phyloP scores from a whole-genome alignment of 2,113 vertebrate species.

The Phylloscopus trochiloides region DNA sequence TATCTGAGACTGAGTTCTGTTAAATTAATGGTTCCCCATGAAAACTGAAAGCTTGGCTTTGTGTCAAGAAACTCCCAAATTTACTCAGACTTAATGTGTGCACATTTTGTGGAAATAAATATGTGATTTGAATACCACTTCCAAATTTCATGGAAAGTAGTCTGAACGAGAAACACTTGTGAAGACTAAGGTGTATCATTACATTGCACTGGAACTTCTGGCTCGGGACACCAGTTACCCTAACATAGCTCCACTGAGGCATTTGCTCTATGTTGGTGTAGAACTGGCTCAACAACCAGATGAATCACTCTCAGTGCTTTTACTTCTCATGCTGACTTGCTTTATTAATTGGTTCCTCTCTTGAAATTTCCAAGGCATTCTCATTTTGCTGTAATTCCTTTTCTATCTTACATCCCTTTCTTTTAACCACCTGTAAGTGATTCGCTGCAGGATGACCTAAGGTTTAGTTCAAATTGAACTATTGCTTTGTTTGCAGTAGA shows the following conservation, averaged over 20 bases:
- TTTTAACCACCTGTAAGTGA: neutral
- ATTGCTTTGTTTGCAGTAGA: neutral
- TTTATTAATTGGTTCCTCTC: neutral
- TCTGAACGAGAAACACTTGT: neutral
- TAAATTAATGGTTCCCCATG: neutral
- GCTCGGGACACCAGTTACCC: rapidly evolving
- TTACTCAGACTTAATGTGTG: neutral
- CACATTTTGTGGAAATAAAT: neutral
- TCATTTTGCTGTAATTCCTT: neutral
- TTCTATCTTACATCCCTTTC: neutral
- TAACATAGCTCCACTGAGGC: neutral
- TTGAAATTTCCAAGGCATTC: neutral
- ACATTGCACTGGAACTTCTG: neutral
- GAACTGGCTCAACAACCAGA: neutral
- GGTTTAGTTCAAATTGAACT: neutral
- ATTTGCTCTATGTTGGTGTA: neutral
- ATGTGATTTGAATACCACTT: neutral
- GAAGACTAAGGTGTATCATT: neutral
- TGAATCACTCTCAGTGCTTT: neutral
- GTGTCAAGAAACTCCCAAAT: neutral
- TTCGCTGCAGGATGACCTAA: neutral
- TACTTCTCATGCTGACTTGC: neutral
- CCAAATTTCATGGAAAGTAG: neutral
- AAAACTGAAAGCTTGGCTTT: neutral
- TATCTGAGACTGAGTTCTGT: neutral